Base-by-base conservation (phyloP, 2,113 vertebrate species). In the Mus spicilegus region DNA sequence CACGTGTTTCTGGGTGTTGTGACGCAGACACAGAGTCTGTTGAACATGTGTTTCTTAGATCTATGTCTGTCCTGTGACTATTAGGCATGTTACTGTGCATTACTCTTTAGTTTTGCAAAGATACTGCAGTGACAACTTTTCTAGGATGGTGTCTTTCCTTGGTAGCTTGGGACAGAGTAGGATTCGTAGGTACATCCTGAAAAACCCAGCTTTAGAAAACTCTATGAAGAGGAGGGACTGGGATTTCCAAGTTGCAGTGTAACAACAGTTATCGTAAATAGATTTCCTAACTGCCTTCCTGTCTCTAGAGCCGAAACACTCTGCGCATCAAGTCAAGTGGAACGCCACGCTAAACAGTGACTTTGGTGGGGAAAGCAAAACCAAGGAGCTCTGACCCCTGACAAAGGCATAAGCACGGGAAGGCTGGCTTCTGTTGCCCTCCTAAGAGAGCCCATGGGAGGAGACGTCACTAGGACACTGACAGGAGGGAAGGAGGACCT, bases 91-190 rank as follows among this genome's bases (percentile, higher is more conserved):
- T 46, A 80, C 33, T 39, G 36, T 70, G 24, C n/a, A 6, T 80
- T 33, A 56, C 28, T 28, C 39, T 94, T 95, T 89, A 51, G 28
- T 76, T 58, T 86, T 90, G 89, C 61, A 92, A 82, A 88, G 51
- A 87, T 49, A 46, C 33, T 67, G 30, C 30, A 16, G 42, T 46
- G 58, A 81, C 28, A 14, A 89, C 70, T 84, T 58, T 85, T 36
- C 51, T 63, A 87, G 39, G 36, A 13, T 22, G 20, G n/a, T 33
- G 61, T 77, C 8, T 75, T 78, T 80, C 88, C 87, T 94, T 58
- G n/a, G 39, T 17, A 22, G 69, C 39, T 19, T 61, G 51, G 24
- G 26, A 86, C 24, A 82, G 46, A 51, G 7, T 46, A 65, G 28
- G 58, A 90, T 20, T 84, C 46, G 67, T 2, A 95, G 16, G 22